A percentile compares a stretch with the other conserved stretches of the same genome.
These are phyloP conservation scores for Lepidochrysops patricia DNA, from an alignment of 2,888 invertebrate genomes.

Conservation along the genomic window DNA sequence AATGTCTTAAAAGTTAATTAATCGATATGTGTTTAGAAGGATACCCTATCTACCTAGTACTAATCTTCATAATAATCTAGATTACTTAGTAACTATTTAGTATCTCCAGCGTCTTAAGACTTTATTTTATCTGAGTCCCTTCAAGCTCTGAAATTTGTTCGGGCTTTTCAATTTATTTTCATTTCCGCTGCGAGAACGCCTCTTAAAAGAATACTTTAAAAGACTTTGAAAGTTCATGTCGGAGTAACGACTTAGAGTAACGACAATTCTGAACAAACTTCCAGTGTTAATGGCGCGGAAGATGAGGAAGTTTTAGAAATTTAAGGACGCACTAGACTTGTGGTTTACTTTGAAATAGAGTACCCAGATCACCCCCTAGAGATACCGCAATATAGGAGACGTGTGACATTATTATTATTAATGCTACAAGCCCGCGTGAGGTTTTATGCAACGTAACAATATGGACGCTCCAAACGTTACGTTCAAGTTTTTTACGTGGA, in stretches of 20 bases:
- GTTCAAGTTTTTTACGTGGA: too few species aligned
- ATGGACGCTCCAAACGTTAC: too few species aligned
- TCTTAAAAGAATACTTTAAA: neutral
- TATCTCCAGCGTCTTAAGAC: neutral
- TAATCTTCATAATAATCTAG: too few species aligned
- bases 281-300: neutral
- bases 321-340: neutral
- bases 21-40: too few species aligned
- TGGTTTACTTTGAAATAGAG: neutral
- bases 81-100: too few species aligned
- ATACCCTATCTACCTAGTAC: too few species aligned
- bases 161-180: neutral
- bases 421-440: too few species aligned
- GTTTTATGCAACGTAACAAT: too few species aligned
- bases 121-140: neutral
- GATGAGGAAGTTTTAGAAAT: neutral
- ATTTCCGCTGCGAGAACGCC: neutral
- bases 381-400: too few species aligned
- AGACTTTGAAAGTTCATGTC: neutral
- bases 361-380: too few species aligned
- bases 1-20: too few species aligned
- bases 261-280: neutral
- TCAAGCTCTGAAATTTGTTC: neutral
- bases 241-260: neutral
- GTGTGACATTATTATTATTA: too few species aligned